Evolutionary conservation across 35 echinoderm and acorn worm genomes (phyloP).

Genomic region (Apostichopus parvimensis): DNA sequence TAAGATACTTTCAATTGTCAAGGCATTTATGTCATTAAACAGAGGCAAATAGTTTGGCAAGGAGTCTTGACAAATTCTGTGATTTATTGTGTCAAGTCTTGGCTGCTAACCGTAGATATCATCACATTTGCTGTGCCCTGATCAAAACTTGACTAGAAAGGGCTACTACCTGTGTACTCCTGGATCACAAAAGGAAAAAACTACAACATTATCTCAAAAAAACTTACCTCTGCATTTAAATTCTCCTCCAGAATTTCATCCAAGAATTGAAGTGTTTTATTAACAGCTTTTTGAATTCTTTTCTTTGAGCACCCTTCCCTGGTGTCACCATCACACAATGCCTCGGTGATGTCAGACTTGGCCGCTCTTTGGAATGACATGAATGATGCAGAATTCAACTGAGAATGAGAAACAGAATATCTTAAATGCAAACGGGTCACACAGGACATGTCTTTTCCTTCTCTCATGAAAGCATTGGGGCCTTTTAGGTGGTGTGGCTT

Average conservation of each 20-base stretch:
- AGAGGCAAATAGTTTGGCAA: no score
- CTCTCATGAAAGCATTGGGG: no score
- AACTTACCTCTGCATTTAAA: constrained; percentile 64
- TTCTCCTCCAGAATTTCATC: constrained; percentile 71
- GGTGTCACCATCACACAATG: constrained; percentile 88
- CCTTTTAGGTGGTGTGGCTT: no score
- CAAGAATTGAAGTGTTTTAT: constrained; percentile 70
- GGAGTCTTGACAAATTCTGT: no score
- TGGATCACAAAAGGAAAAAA: neutral
- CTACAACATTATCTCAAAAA: neutral
- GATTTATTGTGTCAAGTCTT: no score
- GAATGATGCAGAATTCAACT: constrained; percentile 65
- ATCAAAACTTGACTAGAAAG: no score
- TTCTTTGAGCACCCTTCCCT: constrained; percentile 64
- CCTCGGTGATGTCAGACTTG: constrained; percentile 74
- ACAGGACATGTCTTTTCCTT: no score
- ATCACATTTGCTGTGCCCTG: no score
- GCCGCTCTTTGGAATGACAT: constrained; percentile 70
- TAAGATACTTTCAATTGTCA: no score
- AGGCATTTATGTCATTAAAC: no score
- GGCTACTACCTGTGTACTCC: no score
- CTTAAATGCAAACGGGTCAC: neutral
- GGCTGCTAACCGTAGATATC: no score
- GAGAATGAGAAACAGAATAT: neutral
- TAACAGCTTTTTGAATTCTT: constrained; percentile 68